phyloP scores from a whole-genome alignment of 2,113 vertebrate genomes.

The Ovis canadensis region DNA sequence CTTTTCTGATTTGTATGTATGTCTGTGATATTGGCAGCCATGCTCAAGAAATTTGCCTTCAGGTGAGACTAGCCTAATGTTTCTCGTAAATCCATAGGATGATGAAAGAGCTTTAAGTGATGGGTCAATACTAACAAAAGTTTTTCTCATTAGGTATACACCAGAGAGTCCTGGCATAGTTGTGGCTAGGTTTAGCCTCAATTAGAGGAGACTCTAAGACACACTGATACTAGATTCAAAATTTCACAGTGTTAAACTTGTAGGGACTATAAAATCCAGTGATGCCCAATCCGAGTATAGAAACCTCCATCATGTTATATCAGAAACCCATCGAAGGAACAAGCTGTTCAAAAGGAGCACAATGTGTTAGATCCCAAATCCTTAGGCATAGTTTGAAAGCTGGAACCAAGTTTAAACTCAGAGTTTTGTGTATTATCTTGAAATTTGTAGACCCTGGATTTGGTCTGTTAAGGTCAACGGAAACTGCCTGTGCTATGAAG shows the following conservation, averaged over 20 bases:
- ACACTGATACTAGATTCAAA: conserved; percentile 58
- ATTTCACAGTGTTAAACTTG: conserved; percentile 60
- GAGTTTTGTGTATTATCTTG: neutral
- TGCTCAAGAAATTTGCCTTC: neutral
- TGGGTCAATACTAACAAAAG: conserved; percentile 34
- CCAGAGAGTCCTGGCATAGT: neutral
- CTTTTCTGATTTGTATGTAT: neutral
- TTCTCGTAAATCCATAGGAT: conserved; percentile 10
- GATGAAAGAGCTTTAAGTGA: conserved; percentile 18
- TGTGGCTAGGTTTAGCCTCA: conserved; percentile 50
- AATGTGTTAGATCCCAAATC: neutral
- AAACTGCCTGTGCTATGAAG: neutral
- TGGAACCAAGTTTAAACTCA: neutral
- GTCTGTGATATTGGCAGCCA: neutral
- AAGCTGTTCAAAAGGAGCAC: neutral
- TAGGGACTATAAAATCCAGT: conserved; percentile 72
- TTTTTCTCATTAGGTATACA: conserved; percentile 59
- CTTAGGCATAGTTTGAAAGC: conserved; percentile 4
- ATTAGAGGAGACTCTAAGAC: conserved; percentile 32
- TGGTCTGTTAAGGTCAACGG: neutral
- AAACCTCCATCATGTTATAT: conserved; percentile 59
- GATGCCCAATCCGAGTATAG: conserved; percentile 57
- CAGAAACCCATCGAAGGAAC: conserved; percentile 29
- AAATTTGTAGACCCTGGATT: neutral
- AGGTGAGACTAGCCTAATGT: neutral